phyloP scores from a whole-genome alignment of 2,113 vertebrate species.

The Notechis scutatus region DNA sequence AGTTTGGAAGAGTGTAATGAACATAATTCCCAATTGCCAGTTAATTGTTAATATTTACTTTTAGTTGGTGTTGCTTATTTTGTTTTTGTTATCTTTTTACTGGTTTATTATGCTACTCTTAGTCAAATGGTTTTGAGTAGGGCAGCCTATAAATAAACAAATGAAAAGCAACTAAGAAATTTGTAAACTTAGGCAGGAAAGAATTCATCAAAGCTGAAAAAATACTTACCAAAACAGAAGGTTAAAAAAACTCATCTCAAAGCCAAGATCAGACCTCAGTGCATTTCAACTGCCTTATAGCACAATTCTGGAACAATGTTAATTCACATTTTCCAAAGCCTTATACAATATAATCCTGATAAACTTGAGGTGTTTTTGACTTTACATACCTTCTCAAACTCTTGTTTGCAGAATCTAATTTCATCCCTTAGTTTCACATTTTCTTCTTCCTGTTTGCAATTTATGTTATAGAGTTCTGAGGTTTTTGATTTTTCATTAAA shows the following conservation, averaged over 20 bases:
- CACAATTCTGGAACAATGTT: neutral
- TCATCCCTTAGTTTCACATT: slow-evolving; percentile 76
- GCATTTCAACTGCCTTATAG: neutral
- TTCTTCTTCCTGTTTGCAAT: slow-evolving; percentile 79
- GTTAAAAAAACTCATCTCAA: neutral
- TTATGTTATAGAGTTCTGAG: slow-evolving; percentile 80
- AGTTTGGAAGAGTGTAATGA: neutral
- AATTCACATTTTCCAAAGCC: neutral
- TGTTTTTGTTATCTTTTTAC: neutral
- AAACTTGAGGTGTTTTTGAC: neutral
- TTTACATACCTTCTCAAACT: slow-evolving; percentile 82
- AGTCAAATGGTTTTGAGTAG: neutral
- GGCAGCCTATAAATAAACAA: neutral
- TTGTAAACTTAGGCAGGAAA: neutral
- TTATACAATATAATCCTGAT: slow-evolving; percentile 3
- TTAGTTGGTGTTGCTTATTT: neutral
- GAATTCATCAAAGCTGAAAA: neutral
- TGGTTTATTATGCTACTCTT: neutral
- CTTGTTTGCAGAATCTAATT: slow-evolving; percentile 76
- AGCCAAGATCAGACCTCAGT: neutral
- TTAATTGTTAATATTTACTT: neutral
- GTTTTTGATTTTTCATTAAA: slow-evolving; percentile 79
- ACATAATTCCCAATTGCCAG: neutral
- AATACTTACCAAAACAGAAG: neutral
- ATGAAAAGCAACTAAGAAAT: neutral